These are phyloP conservation scores for Proterorhinus semilunaris DNA, from an alignment of 2,113 vertebrate species.

Conservation along the genomic window DNA sequence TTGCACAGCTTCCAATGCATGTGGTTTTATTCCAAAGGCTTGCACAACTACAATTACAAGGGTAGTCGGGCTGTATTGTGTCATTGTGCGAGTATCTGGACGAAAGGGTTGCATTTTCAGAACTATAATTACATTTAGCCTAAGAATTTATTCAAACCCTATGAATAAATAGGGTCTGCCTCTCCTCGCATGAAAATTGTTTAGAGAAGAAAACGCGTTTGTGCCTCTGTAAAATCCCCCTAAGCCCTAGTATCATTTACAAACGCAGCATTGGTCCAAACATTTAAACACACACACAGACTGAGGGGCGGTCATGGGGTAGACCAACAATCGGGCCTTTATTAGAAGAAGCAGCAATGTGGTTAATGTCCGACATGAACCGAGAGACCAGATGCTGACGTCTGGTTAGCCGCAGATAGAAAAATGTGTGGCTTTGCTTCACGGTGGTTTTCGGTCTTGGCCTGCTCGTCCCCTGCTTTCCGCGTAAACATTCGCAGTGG, in stretches of 20 bases:
- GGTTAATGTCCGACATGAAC: conserved; percentile 21
- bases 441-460: not conserved
- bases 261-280: conserved; percentile 7
- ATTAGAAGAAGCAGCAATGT: not conserved
- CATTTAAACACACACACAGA: conserved; percentile 5
- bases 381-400: conserved; percentile 36
- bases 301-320: not conserved
- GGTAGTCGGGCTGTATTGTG: not conserved
- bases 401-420: conserved; percentile 23
- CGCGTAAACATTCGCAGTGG: not conserved
- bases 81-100: not conserved
- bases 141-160: too few relatives aligned
- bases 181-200: not conserved
- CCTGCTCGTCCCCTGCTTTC: not conserved
- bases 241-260: not conserved
- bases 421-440: conserved; percentile 41
- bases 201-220: not conserved
- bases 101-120: not conserved
- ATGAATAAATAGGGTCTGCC: too few relatives aligned
- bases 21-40: too few relatives aligned
- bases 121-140: too few relatives aligned
- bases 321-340: conserved; percentile 12
- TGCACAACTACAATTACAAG: not conserved
- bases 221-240: conserved; percentile 5
- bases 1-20: not conserved